A percentile compares a stretch with the other conserved stretches of the same genome.
These are phyloP conservation scores for Hydrotaea cyrtoneurina DNA, from an alignment of 2,888 invertebrate species.

Conservation along the genomic window DNA sequence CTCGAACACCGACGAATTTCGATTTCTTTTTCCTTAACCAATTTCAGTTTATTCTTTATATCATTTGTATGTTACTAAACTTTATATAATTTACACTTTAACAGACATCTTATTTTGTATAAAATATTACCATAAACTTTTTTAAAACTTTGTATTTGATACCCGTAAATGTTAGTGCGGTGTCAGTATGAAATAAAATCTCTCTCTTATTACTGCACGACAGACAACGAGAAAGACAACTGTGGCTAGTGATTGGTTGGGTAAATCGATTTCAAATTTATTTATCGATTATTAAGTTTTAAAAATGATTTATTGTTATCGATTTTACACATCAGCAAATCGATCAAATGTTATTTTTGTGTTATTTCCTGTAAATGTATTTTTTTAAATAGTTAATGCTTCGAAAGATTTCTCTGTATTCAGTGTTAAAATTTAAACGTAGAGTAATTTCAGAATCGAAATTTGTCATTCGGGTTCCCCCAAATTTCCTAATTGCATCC, in stretches of 20 bases:
- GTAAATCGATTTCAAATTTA: conserved; percentile 48
- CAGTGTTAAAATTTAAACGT: too few relatives aligned
- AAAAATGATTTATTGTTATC: too few relatives aligned
- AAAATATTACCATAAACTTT: conserved; percentile 56
- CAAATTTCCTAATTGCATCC: too few relatives aligned
- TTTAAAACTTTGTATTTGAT: conserved; percentile 22
- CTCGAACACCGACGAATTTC: conserved; percentile 37
- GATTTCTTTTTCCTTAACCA: conserved; percentile 47
- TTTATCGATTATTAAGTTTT: neutral
- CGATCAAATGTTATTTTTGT: too few relatives aligned
- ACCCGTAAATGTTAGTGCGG: conserved; percentile 46
- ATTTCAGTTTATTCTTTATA: conserved; percentile 12
- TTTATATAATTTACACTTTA: conserved; percentile 2
- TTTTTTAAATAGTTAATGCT: too few relatives aligned
- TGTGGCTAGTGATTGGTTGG: neutral
- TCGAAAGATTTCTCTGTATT: too few relatives aligned
- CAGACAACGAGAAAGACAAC: conserved; percentile 41
- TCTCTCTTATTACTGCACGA: conserved; percentile 62
- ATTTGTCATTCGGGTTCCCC: too few relatives aligned
- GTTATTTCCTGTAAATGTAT: too few relatives aligned
- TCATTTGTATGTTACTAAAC: neutral
- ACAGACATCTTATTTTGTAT: neutral
- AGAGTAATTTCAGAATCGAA: too few relatives aligned
- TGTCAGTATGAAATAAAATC: conserved; percentile 52
- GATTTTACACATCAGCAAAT: too few relatives aligned